Conservation (phyloP, 2,888 invertebrate species). For the Campaea margaritaria region DNA sequence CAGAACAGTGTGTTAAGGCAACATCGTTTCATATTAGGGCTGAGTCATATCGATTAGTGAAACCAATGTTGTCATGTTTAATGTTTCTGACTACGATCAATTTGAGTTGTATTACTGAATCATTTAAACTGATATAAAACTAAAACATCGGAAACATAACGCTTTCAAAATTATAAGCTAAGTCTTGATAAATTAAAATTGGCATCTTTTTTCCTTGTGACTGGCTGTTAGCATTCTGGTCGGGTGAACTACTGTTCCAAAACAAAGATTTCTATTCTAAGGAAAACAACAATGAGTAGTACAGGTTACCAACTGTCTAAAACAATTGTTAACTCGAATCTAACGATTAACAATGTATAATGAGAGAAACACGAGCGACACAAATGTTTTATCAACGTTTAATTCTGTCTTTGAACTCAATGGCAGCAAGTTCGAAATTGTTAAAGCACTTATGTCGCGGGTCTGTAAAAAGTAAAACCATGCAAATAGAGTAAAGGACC, state of each 20-base stretch:
- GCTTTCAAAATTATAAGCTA: not conserved
- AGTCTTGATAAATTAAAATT: slow-evolving; percentile 4
- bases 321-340: slow-evolving; percentile 16
- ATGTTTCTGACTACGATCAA: slow-evolving; percentile 27
- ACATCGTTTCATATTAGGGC: no score
- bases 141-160: slow-evolving; percentile 6
- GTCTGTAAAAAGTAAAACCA: slow-evolving; percentile 34
- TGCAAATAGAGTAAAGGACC: slow-evolving; percentile 59
- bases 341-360: slow-evolving; percentile 8
- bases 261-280: slow-evolving; percentile 27
- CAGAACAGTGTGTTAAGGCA: no score
- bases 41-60: no score
- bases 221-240: slow-evolving; percentile 32
- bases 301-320: slow-evolving; percentile 24
- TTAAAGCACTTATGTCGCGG: slow-evolving; percentile 12
- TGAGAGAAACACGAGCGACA: not conserved
- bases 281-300: slow-evolving; percentile 25
- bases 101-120: slow-evolving; percentile 1
- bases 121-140: not conserved
- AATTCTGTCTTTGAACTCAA: not conserved
- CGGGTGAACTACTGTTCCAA: slow-evolving; percentile 12
- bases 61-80: no score
- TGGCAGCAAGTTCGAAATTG: not conserved
- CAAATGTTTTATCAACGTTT: slow-evolving; percentile 8
- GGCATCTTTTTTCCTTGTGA: slow-evolving; percentile 40